A percentile compares a stretch with the other conserved stretches of the same genome.
phyloP scores from a whole-genome alignment of 2,113 vertebrate species.

The Silurus asotus region DNA sequence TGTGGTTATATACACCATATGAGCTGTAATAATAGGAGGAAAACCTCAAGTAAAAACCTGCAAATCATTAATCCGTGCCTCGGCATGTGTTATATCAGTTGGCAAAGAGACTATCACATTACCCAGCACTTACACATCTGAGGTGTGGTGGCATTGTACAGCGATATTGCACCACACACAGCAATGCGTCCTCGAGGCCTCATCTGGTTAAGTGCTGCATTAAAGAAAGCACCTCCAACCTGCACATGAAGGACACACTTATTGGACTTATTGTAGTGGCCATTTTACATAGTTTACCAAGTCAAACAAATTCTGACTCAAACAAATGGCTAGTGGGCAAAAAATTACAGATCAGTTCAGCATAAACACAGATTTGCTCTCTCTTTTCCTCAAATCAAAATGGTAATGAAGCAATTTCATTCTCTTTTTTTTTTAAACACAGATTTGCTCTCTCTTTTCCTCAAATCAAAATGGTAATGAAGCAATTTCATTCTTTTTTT shows the following conservation, averaged over 20 bases:
- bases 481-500: neutral
- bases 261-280: neutral
- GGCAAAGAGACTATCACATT: neutral
- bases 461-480: neutral
- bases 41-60: neutral
- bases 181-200: conserved; percentile 84
- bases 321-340: neutral
- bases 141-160: conserved; percentile 74
- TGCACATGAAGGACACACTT: conserved; percentile 50
- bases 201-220: conserved; percentile 78
- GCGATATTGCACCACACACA: conserved; percentile 82
- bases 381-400: neutral
- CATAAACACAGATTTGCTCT: neutral
- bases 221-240: conserved; percentile 85
- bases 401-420: neutral
- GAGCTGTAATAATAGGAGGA: neutral
- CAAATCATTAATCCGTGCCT: neutral
- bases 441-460: no score
- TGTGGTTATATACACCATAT: neutral
- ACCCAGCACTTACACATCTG: conserved; percentile 73
- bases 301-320: neutral
- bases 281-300: neutral
- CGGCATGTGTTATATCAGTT: neutral
- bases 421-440: no score
- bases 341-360: neutral